phyloP scores from a whole-genome alignment of 1,140 invertebrate genomes.

The Ptiloglossa arizonensis region DNA sequence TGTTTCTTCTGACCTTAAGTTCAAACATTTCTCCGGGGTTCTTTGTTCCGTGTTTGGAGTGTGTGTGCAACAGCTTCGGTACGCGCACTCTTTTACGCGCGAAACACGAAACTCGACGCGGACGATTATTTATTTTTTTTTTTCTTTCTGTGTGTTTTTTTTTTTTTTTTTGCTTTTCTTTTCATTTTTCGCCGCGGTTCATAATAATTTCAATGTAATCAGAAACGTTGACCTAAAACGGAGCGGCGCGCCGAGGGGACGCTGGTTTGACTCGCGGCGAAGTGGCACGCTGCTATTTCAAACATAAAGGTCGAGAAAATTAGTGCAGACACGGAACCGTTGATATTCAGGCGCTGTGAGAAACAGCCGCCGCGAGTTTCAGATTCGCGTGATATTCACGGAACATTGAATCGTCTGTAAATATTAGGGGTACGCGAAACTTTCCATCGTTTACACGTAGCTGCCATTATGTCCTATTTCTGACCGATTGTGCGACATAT shows the following conservation, averaged over 20 bases:
- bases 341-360: too few species aligned
- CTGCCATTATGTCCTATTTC: too few species aligned
- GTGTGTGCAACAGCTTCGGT: background rate
- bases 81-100: background rate
- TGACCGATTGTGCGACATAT: too few species aligned
- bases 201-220: constrained; percentile 3
- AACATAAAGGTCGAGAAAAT: constrained; percentile 1
- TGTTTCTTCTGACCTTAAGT: background rate
- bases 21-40: background rate
- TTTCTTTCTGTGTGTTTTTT: too few species aligned
- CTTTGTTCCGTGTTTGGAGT: background rate
- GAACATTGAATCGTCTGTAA: background rate
- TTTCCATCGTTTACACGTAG: too few species aligned
- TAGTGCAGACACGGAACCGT: background rate
- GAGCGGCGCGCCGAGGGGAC: background rate
- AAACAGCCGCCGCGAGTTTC: background rate
- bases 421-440: too few species aligned
- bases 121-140: too few species aligned
- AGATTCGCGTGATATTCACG: background rate
- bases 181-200: background rate
- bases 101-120: too few species aligned
- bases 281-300: background rate
- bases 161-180: too few species aligned
- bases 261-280: background rate
- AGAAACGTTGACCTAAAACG: constrained; percentile 2